phyloP scores from a whole-genome alignment of 2,797 vertebrate genomes.

The Microchirus variegatus region DNA sequence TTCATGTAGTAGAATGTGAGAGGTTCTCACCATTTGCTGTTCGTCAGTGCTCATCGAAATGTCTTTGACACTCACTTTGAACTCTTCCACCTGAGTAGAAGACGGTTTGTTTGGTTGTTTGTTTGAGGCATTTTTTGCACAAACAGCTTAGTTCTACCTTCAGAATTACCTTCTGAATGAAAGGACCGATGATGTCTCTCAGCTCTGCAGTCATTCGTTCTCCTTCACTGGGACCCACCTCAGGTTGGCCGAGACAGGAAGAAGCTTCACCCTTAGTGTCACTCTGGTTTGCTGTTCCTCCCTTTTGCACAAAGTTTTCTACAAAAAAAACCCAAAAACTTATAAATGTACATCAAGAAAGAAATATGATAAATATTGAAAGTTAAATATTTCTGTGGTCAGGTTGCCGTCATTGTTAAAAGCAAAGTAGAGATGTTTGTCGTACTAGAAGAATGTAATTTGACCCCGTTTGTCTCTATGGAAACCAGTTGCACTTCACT shows the following conservation, averaged over 20 bases:
- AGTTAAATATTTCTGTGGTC: neutral
- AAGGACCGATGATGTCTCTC: constrained; percentile 83
- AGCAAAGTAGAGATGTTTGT: constrained; percentile 15
- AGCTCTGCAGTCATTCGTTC: constrained; percentile 86
- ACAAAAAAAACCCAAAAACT: constrained; percentile 13
- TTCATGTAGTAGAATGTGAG: neutral
- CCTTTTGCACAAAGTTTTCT: constrained; percentile 40
- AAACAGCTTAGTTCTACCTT: neutral
- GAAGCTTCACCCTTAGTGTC: constrained; percentile 3
- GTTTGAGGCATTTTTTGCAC: neutral
- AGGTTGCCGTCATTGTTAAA: neutral
- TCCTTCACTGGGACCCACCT: constrained; percentile 78
- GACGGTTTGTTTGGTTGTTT: constrained; percentile 32
- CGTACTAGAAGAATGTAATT: constrained; percentile 40
- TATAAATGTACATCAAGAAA: too few relatives aligned
- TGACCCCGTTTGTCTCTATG: constrained; percentile 37
- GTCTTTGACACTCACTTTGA: constrained; percentile 76
- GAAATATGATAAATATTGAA: too few relatives aligned
- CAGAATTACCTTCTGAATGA: constrained; percentile 82
- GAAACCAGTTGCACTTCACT: constrained; percentile 45
- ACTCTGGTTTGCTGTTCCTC: constrained; percentile 3
- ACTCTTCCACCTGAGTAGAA: constrained; percentile 85
- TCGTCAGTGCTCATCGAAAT: constrained; percentile 76
- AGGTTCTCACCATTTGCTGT: constrained; percentile 81
- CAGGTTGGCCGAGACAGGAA: constrained; percentile 8